phyloP scores from a whole-genome alignment of 2,888 invertebrate species.

The Diaprepes abbreviatus region DNA sequence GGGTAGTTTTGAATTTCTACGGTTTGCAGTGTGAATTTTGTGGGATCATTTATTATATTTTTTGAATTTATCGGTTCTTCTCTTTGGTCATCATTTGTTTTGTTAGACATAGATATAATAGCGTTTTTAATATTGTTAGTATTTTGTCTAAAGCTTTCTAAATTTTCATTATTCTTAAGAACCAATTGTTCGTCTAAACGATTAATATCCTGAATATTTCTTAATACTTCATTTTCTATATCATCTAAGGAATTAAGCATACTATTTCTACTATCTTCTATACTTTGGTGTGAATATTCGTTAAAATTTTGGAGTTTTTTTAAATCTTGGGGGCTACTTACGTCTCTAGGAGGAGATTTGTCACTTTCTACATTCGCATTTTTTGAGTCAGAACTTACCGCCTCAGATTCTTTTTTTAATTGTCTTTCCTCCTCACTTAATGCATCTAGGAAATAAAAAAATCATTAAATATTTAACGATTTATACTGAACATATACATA shows the following conservation, averaged over 20 bases:
- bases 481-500: conserved; percentile 52
- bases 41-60: background rate
- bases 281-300: background rate
- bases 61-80: background rate
- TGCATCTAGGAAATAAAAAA: conserved; percentile 41
- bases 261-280: conserved; percentile 39
- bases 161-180: conserved; percentile 13
- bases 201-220: conserved; percentile 58
- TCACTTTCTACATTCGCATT: conserved; percentile 36
- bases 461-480: conserved; percentile 5
- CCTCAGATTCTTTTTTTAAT: conserved; percentile 60
- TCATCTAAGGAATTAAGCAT: conserved; percentile 50
- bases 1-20: conserved; percentile 17
- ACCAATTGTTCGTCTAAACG: conserved; percentile 52
- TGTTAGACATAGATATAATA: background rate
- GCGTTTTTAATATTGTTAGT: background rate
- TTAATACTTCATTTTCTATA: conserved; percentile 58
- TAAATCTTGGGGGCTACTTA: conserved; percentile 49
- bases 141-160: background rate
- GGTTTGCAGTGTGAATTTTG: conserved; percentile 13
- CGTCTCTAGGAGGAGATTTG: conserved; percentile 53
- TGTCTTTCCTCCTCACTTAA: conserved; percentile 45
- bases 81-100: background rate
- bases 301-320: conserved; percentile 50
- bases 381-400: conserved; percentile 62